Conservation (phyloP, 2,113 vertebrate genomes). For the Poecilia latipinna region DNA sequence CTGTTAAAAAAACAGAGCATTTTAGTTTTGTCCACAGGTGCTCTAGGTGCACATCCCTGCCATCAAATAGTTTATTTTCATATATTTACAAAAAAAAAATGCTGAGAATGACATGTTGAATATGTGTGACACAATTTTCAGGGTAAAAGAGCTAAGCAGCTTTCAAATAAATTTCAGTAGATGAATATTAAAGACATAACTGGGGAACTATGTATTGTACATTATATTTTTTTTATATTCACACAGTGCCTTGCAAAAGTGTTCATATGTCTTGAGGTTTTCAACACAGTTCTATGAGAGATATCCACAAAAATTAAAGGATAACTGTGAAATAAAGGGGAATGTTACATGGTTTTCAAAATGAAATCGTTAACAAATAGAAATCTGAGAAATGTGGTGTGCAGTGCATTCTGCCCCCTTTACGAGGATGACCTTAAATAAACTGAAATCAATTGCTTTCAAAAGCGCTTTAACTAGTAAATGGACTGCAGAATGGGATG, state of each 20-base stretch:
- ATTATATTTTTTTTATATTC: background rate
- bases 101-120: background rate
- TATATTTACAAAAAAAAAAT: constrained; percentile 39
- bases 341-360: background rate
- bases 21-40: no score
- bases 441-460: no score
- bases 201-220: constrained; percentile 3
- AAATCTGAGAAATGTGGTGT: no score
- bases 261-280: background rate
- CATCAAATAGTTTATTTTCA: constrained; percentile 59
- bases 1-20: no score
- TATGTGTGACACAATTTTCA: constrained; percentile 24
- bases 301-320: background rate
- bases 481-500: no score
- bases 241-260: no score
- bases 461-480: no score
- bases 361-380: no score
- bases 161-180: constrained; percentile 27
- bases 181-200: constrained; percentile 27
- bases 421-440: no score
- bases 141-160: constrained; percentile 41
- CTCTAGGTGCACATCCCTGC: no score
- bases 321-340: background rate
- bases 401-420: no score
- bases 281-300: background rate